Conservation (phyloP, 1,140 invertebrate species). For the Papilio xuthus region DNA sequence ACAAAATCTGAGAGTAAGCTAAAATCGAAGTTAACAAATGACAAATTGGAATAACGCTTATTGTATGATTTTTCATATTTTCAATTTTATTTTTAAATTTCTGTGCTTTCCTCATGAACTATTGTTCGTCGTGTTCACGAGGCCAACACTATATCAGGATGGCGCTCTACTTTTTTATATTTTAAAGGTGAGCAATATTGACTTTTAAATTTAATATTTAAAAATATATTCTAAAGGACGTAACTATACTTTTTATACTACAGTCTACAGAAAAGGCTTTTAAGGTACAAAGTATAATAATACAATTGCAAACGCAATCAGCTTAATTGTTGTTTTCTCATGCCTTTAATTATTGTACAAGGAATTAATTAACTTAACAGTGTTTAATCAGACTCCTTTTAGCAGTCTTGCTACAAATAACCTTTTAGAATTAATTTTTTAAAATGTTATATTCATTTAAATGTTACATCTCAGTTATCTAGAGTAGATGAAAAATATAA, state of each 20-base stretch:
- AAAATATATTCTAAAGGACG: background rate
- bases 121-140: background rate
- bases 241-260: background rate
- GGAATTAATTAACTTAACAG: slow-evolving; percentile 23
- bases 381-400: slow-evolving; percentile 8
- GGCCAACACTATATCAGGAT: background rate
- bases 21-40: background rate
- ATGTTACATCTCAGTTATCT: background rate
- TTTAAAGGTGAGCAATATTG: background rate
- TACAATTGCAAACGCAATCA: slow-evolving; percentile 15
- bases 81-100: background rate
- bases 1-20: background rate
- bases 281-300: slow-evolving; percentile 3
- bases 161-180: background rate
- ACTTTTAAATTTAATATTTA: background rate
- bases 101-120: background rate
- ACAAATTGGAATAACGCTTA: background rate
- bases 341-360: slow-evolving; percentile 26
- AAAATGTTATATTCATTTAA: background rate
- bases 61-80: background rate
- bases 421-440: slow-evolving; percentile 1
- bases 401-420: background rate
- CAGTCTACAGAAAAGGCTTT: background rate
- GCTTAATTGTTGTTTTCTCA: slow-evolving; percentile 31
- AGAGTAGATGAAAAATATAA: background rate